Evolutionary conservation across 2,797 vertebrate species (phyloP).

Genomic region (Scyliorhinus canicula): DNA sequence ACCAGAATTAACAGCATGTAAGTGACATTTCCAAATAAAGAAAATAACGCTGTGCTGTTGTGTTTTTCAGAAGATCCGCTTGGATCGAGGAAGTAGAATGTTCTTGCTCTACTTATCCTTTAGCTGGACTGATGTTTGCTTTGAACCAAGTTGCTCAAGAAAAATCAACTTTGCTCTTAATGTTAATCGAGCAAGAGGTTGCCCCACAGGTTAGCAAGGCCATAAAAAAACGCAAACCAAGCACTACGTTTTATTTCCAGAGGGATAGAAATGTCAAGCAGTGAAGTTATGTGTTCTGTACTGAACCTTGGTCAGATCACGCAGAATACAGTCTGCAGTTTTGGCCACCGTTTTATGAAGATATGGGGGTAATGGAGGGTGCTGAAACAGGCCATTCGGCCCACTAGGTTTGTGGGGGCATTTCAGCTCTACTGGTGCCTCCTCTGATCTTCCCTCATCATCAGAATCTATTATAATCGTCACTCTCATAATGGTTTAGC

Average conservation of each 20-base stretch:
- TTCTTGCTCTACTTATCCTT: neutral
- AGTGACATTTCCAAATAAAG: neutral
- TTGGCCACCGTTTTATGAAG: no score
- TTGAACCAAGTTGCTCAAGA: neutral
- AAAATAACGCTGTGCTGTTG: neutral
- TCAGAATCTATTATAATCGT: no score
- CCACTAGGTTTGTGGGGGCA: no score
- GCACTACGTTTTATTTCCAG: neutral
- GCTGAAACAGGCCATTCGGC: no score
- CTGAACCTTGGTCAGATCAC: neutral
- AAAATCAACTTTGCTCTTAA: neutral
- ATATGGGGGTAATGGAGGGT: no score
- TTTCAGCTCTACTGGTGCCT: no score
- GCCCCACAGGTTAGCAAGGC: neutral
- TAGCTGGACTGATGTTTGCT: no score
- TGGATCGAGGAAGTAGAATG: neutral
- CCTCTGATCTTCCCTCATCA: no score
- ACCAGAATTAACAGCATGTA: neutral
- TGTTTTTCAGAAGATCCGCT: neutral
- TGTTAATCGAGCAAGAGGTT: neutral
- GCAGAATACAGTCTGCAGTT: no score
- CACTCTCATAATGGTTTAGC: no score
- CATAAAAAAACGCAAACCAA: neutral
- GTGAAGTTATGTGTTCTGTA: neutral
- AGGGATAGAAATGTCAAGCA: no score